Conservation (phyloP, 2,888 invertebrate genomes). For the Timema cristinae region DNA sequence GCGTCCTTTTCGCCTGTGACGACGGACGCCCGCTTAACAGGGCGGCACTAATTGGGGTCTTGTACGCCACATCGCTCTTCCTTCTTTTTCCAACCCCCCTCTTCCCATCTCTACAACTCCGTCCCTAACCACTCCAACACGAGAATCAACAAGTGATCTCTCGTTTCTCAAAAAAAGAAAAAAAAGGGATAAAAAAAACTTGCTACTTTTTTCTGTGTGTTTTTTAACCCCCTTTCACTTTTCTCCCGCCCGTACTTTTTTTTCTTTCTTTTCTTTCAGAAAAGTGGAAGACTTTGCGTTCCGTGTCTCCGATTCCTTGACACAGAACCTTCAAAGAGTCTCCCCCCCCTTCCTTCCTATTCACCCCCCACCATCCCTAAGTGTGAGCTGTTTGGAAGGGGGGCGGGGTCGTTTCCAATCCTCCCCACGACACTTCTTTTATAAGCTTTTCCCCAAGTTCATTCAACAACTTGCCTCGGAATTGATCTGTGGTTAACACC, state of each 20-base stretch:
- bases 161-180: neutral
- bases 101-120: constrained; percentile 6
- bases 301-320: constrained; percentile 11
- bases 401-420: neutral
- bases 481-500: too few species aligned
- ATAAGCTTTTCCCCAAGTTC: too few species aligned
- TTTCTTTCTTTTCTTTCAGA: constrained; percentile 16
- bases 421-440: too few species aligned
- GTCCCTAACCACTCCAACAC: constrained; percentile 9
- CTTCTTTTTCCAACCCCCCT: constrained; percentile 2
- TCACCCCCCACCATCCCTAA: neutral
- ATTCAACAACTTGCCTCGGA: too few species aligned
- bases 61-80: constrained; percentile 22
- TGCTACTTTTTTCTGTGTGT: neutral
- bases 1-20: constrained; percentile 2
- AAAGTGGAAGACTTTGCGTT: constrained; percentile 5
- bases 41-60: constrained; percentile 31
- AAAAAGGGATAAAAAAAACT: neutral
- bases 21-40: constrained; percentile 24
- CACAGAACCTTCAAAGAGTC: constrained; percentile 10
- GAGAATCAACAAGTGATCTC: constrained; percentile 27
- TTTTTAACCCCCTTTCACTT: constrained; percentile 1
- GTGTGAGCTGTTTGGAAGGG: constrained; percentile 14
- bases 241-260: constrained; percentile 10
- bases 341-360: neutral